Conservation (phyloP, 2,888 invertebrate genomes). For the Netelia melanura region DNA sequence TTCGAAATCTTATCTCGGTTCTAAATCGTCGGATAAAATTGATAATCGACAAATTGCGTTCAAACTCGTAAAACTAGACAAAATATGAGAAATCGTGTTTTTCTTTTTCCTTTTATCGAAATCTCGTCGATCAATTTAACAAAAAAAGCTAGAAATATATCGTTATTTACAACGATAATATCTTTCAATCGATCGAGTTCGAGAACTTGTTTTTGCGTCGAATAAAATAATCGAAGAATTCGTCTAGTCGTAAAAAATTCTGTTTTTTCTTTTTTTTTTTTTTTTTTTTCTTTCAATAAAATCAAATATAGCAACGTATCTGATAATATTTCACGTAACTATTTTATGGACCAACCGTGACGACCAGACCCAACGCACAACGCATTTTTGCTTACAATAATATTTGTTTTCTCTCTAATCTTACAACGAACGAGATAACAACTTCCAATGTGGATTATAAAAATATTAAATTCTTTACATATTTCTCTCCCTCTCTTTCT, state of each 20-base stretch:
- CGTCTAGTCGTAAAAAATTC: background rate
- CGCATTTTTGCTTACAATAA: conserved; percentile 32
- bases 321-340: background rate
- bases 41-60: background rate
- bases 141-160: background rate
- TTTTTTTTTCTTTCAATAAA: conserved; percentile 7
- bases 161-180: background rate
- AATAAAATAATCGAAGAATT: conserved; percentile 27
- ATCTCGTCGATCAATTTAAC: background rate
- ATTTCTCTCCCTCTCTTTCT: conserved; percentile 58
- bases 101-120: background rate
- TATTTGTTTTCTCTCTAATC: conserved; percentile 55
- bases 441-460: conserved; percentile 87
- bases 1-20: background rate
- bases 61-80: background rate
- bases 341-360: conserved; percentile 48
- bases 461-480: conserved; percentile 84
- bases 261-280: background rate
- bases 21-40: no score
- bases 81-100: background rate
- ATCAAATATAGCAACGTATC: conserved; percentile 38
- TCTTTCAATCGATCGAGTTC: background rate
- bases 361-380: conserved; percentile 13
- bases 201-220: background rate
- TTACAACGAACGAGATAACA: conserved; percentile 84